These are phyloP conservation scores for Hybos culiciformis DNA, from an alignment of 2,888 invertebrate genomes.

Conservation along the genomic window DNA sequence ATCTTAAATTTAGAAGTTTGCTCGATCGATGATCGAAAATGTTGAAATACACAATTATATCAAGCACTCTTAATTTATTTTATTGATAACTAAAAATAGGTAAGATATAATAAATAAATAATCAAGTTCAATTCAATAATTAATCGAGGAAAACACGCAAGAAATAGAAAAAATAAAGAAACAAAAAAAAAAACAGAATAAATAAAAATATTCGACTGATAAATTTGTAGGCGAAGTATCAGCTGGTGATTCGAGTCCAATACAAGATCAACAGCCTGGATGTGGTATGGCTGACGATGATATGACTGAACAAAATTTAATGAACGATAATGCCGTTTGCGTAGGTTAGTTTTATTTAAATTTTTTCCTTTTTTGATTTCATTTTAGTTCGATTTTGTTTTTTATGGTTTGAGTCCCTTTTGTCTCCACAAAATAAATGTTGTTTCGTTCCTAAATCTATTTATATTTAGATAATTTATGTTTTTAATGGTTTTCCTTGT, in stretches of 20 bases:
- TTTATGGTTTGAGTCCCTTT: no score
- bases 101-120: no score
- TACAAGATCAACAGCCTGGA: slow-evolving; percentile 30
- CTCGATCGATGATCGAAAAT: no score
- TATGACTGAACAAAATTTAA: slow-evolving; percentile 30
- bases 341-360: slow-evolving; percentile 37
- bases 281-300: slow-evolving; percentile 25
- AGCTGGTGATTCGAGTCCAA: slow-evolving; percentile 34
- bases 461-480: neutral
- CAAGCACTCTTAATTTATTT: no score
- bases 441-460: neutral
- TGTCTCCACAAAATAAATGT: no score
- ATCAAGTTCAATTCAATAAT: slow-evolving; percentile 3
- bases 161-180: no score
- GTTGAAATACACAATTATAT: no score
- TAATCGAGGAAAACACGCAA: slow-evolving; percentile 6
- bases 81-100: no score
- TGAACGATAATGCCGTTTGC: slow-evolving; percentile 27
- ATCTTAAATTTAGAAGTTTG: no score
- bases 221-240: slow-evolving; percentile 35
- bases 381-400: neutral
- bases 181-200: no score
- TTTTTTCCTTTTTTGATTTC: slow-evolving; percentile 1
- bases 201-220: neutral
- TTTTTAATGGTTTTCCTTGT: neutral